A percentile compares a stretch with the other conserved stretches of the same genome.
phyloP scores from a whole-genome alignment of 2,113 vertebrate species.

The Bos taurus region ARS-UCD2.0 NC_037332.1:46773501-46774000 shows the following conservation, averaged over 20 bases:
- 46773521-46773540: neutral
- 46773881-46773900: neutral
- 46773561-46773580: neutral
- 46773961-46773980: neutral
- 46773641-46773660: neutral
- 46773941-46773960: neutral
- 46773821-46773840: neutral
- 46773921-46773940: neutral
- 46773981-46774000: neutral
- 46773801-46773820: neutral
- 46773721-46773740: neutral
- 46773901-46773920: neutral
- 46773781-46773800: neutral
- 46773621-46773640: neutral
- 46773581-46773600: neutral
- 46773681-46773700: neutral
- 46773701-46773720: neutral
- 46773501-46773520: neutral
- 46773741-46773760: constrained; percentile 6
- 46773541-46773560: neutral
- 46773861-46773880: neutral
- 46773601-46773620: neutral
- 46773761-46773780: neutral
- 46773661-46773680: neutral
- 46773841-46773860: neutral